A percentile compares a stretch with the other conserved stretches of the same genome.
Conservation (phyloP, 2,113 vertebrate species). For the Calyptomena viridis region DNA sequence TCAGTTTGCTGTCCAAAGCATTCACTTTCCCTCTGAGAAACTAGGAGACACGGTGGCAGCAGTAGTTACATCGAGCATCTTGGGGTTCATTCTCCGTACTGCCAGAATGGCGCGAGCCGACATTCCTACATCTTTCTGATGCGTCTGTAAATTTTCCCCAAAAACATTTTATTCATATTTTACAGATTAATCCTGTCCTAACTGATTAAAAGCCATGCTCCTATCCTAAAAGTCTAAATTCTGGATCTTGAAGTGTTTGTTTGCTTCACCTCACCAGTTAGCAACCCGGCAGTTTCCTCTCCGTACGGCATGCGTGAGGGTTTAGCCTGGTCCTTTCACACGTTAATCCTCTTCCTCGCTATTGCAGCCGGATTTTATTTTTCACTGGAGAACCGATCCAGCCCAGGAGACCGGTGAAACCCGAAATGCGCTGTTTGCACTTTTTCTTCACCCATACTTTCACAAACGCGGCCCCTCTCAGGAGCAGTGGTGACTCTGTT, state of each 20-base stretch:
- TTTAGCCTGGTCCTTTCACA: neutral
- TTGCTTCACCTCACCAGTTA: neutral
- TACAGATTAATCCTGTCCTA: neutral
- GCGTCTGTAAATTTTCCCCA: accelerated
- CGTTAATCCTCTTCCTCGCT: neutral
- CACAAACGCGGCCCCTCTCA: neutral
- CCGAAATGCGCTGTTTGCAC: accelerated
- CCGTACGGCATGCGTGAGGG: too few species aligned
- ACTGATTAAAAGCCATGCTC: neutral
- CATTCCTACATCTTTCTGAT: neutral
- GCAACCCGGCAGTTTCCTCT: neutral
- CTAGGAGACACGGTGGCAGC: neutral
- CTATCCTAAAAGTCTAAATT: neutral
- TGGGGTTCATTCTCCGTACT: neutral
- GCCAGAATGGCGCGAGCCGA: neutral
- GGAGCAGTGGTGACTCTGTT: neutral
- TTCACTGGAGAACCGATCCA: neutral
- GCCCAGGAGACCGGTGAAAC: neutral
- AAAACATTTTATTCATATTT: neutral
- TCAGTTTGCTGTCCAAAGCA: neutral
- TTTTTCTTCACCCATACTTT: neutral
- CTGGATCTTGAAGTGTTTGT: neutral
- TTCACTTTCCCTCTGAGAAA: neutral
- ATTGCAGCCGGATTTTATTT: neutral
- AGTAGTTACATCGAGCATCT: neutral